Percentiles rank a stretch among this genome's conserved stretches.
These are phyloP conservation scores for Scaptomyza flava DNA, from an alignment of 2,888 invertebrate species.

Conservation along the genomic window DNA sequence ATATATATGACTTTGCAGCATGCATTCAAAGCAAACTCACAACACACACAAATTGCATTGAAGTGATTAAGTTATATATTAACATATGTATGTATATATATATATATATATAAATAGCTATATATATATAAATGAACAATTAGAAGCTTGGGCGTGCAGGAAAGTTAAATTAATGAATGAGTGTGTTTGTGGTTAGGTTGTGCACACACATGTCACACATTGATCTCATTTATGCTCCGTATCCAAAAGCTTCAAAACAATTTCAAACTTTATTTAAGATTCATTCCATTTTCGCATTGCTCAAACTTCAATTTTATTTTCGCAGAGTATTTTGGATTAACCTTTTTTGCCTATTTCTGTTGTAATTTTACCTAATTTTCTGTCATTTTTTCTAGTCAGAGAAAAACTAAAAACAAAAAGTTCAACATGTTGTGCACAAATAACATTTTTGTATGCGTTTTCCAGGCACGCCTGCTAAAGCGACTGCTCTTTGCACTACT, in stretches of 20 bases:
- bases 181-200: not conserved
- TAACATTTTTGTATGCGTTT: slow-evolving; percentile 9
- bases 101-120: too few relatives aligned
- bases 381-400: slow-evolving; percentile 46
- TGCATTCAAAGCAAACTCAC: slow-evolving; percentile 11
- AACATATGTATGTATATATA: not conserved
- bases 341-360: slow-evolving; percentile 3
- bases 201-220: slow-evolving; percentile 55
- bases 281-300: slow-evolving; percentile 65
- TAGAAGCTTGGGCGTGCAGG: slow-evolving; percentile 42
- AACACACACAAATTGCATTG: slow-evolving; percentile 27
- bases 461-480: slow-evolving; percentile 42
- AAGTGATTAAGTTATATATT: slow-evolving; percentile 21
- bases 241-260: slow-evolving; percentile 46
- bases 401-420: slow-evolving; percentile 23
- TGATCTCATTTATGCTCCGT: slow-evolving; percentile 69
- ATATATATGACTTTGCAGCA: slow-evolving; percentile 1
- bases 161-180: not conserved
- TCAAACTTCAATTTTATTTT: slow-evolving; percentile 27
- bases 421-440: slow-evolving; percentile 50
- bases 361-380: slow-evolving; percentile 11
- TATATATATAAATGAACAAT: slow-evolving; percentile 12
- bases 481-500: slow-evolving; percentile 68
- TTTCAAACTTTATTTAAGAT: slow-evolving; percentile 62
- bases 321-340: slow-evolving; percentile 5